Base-by-base conservation (phyloP, 2,888 invertebrate genomes). In the Chalcis sispes region DNA sequence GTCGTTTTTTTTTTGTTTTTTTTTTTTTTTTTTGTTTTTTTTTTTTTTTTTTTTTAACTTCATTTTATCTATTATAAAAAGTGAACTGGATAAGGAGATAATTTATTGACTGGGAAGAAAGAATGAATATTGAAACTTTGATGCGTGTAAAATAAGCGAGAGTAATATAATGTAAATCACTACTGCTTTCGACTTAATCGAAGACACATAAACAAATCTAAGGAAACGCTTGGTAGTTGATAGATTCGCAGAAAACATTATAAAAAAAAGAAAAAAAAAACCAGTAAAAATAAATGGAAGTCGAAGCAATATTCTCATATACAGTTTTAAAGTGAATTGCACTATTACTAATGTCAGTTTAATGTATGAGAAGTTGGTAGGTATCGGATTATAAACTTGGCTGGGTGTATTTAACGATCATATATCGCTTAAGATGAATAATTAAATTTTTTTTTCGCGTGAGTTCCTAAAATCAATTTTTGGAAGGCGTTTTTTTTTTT, bases 391-490 rank as follows among this genome's bases (percentile, higher is more conserved):
- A 36, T 8, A 61, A 56, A 67, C 66, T 56, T 72, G 54, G 40
- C 59, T 71, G 46, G 20, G 61, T 76, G 48, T 76, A 72, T 76
- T 72, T 70, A 70, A 70, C 23, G 20, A 65, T 50, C n/a, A n/a
- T 70, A 32, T 72, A 71, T 67, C 72, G 69, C 42, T 77, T 76
- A 48, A 42, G 40, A 69, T 40, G 36, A 67, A 10, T 56, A 62
- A 67, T 56, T 66, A 59, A 27, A 58, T 56, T 76, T 59, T 64
- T 72, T 76, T 20, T 72, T 77, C 66, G 66, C 20, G 42, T 70
- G 58, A 73, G 77, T 77, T 77, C 73, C 73, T 77, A 73, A 77
- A 77, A 72, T 76, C 56, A 50, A 61, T 62, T 72, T 72, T 62
- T 25, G 1, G 67, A 62, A 23, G 58, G 40, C 23, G 3, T 62